Base-by-base conservation (phyloP, 2,113 vertebrate species). In the Pollimyrus isidori region DNA sequence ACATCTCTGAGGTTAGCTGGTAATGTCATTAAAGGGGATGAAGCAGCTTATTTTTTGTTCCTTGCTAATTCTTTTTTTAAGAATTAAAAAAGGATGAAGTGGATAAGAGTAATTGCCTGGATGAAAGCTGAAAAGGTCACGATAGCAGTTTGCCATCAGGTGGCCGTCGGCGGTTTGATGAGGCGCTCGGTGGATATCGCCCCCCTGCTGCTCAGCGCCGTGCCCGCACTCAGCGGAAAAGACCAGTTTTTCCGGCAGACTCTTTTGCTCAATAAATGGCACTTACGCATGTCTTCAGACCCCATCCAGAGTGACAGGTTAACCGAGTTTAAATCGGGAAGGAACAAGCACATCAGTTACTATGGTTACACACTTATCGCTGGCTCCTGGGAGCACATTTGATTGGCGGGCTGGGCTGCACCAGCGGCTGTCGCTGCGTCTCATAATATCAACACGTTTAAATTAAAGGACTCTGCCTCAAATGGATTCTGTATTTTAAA, bases 271-370 rank as follows among this genome's bases (percentile, higher is more conserved):
- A 49, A 86, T 65, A 65, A 89, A 86, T 26, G n/a, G 19, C 39
- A 39, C 82, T 48, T 46, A 13, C 9, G 26, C 21, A 85, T 86
- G 10, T 89, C 42, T 65, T 65, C 42, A 50, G 50, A 52, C 52
- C n/a, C 11, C 65, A 48, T 89, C 21, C 35, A 45, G 76, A 42
- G 11, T 76, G 88, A 86, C 52, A 89, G 82, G 82, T 86, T 85
- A 86, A 89, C 39, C 50, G 42, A 85, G 80, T 62, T 52, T 84
- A 53, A 89, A 82, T 39, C 39, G 69, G 19, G 35, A 45, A 46
- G 35, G 80, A 89, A 86, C 53, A 62, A 30, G 80, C 50, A 86
- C 42, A 86, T 89, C 76, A 42, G 80, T 89, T 65, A 30, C 56
- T 62, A 62, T 89, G 53, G 82, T 49, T 85, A 89, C 82, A 49